Evolutionary conservation across 2,888 invertebrate species (phyloP), one percentile per base, ranked within the genome.

Genomic region (Dione vanillae): DNA sequence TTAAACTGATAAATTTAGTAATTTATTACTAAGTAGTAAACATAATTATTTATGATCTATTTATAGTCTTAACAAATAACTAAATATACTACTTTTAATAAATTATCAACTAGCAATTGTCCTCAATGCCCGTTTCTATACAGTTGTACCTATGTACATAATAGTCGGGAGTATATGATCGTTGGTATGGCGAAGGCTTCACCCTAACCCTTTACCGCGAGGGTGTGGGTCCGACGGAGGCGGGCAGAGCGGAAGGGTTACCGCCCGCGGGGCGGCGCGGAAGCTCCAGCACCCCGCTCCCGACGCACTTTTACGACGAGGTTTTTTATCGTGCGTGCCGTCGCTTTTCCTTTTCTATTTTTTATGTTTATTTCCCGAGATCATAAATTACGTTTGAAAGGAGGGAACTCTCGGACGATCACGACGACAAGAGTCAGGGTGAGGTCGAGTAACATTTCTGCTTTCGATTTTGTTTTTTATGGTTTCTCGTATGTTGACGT

Each of bases 311-410:
- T 92, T 91, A 91, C 91, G 90, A 91, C 88, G 88, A 90, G 90
- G 89, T 92, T 92, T 92, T 93, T 93, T 93, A 93, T 93, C 92
- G 93, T 91, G 92, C 92, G 92, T 92, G 91, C 90, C 90, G 92
- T 90, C 92, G 92, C 91, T 93, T 93, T 93, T 92, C 93, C 92
- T 93, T 92, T 92, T 91, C 93, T 92, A 92, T 92, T 93, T 93
- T 94, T 94, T 93, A 93, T 93, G 93, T 93, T 94, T 93, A 93
- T 93, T 93, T 93, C 93, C 91, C 89, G 88, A 92, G 90, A 93
- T 91, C 93, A 94, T 94, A 94, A 94, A 94, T 94, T 92, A 94
- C 90, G 93, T 93, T 94, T 92, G 94, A 91, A 92, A 91, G 92
- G 88, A 93, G 94, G 94, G 94, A 92, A 90, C 89, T 87, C 90